phyloP scores from a whole-genome alignment of 2,797 vertebrate species.

The Mallotus villosus region DNA sequence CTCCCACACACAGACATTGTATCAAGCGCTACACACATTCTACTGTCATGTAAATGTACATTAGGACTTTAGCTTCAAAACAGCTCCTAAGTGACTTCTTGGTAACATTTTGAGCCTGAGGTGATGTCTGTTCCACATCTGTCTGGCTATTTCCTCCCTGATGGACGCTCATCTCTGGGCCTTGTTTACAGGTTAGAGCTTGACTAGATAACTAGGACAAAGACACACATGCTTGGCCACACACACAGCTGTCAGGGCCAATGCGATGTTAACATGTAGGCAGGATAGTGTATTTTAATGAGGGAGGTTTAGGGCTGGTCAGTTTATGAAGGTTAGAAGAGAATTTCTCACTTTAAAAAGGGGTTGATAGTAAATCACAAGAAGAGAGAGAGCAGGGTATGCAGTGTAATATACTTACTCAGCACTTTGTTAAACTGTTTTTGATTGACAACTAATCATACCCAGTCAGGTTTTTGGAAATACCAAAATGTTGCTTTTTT shows the following conservation, averaged over 20 bases:
- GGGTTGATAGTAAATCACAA: background rate
- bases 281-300: background rate
- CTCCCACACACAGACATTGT: no score
- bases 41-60: no score
- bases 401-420: background rate
- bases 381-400: background rate
- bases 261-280: background rate
- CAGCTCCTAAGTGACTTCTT: no score
- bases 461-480: background rate
- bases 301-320: no score
- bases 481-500: slow-evolving; percentile 11
- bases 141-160: slow-evolving; percentile 40
- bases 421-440: background rate
- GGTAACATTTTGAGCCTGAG: no score
- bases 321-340: no score
- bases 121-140: slow-evolving; percentile 52
- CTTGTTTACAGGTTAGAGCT: slow-evolving; percentile 66
- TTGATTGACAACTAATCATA: slow-evolving; percentile 8
- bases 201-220: slow-evolving; percentile 64
- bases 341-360: no score
- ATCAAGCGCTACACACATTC: no score
- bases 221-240: slow-evolving; percentile 18
- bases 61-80: no score
- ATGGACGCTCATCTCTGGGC: slow-evolving; percentile 61
- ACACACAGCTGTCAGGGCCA: slow-evolving; percentile 16